Conservation (phyloP, 2,888 invertebrate genomes). For the Conchocele bisecta region DNA sequence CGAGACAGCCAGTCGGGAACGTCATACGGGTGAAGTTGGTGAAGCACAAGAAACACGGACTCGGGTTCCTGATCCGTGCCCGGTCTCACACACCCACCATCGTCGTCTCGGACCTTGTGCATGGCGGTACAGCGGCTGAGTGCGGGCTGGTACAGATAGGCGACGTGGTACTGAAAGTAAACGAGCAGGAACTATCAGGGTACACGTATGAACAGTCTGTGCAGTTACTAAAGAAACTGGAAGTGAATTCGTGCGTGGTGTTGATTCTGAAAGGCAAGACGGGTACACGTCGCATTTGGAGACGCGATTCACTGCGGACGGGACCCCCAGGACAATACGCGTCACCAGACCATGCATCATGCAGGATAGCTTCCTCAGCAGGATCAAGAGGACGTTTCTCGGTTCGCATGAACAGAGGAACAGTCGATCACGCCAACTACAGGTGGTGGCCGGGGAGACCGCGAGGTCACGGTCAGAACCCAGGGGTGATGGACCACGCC, state of each 20-base stretch:
- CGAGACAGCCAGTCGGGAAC: too few species aligned
- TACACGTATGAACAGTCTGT: conserved; percentile 76
- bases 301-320: conserved; percentile 77
- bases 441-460: conserved; percentile 39
- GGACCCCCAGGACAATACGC: conserved; percentile 74
- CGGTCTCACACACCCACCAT: conserved; percentile 72
- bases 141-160: conserved; percentile 79
- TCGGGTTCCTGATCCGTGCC: conserved; percentile 78
- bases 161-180: conserved; percentile 78
- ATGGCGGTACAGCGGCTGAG: conserved; percentile 78
- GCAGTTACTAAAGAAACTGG: conserved; percentile 70
- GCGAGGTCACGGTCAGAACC: conserved; percentile 13
- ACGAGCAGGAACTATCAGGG: conserved; percentile 75
- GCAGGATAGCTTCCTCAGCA: conserved; percentile 68
- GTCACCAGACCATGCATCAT: conserved; percentile 71
- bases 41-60: conserved; percentile 73
- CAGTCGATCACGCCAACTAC: too few species aligned
- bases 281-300: conserved; percentile 78
- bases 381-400: conserved; percentile 66
- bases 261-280: conserved; percentile 75
- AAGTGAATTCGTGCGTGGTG: conserved; percentile 69
- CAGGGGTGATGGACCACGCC: too few species aligned
- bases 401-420: too few species aligned
- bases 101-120: conserved; percentile 74
- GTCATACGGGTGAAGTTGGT: conserved; percentile 76